Evolutionary conservation across 2,113 vertebrate species (phyloP), one percentile per base, ranked within the genome.

Genomic region (Mesocricetus auratus): DNA sequence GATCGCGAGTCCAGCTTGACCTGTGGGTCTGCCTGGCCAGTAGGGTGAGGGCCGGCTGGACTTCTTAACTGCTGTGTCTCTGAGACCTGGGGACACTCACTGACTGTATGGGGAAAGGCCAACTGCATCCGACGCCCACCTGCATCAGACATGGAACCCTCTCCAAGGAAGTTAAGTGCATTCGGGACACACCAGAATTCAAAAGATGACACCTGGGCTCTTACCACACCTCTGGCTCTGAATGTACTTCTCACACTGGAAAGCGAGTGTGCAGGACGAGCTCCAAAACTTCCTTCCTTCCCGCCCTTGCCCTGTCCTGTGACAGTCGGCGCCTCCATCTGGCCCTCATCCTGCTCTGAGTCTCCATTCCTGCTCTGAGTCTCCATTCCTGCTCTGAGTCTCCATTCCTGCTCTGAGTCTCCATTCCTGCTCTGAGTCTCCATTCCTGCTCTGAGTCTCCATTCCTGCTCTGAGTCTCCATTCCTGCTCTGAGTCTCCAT

Each of bases 51-150:
- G 1, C 0, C 24, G 13, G 45, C 11, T 10, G 10, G 7, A 22
- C 33, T 50, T 12, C 7, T 17, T 21, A 74, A 33, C 22, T 50
- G 22, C 60, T 99, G 99, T 22, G 99, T 99, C 0, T 99, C 99
- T 0, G 98, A 98, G 13, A 99, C 99, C 97, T 99, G 99, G 99
- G 99, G 99, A 36, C 99, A 99, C 98, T 1, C 0, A 8, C 0
- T 50, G 83, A 47, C 62, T 68, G 64, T 42, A 50, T 36, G 9
- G 29, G 5, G 81, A 36, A 66, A 86, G 26, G 39, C 29, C 7
- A 36, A 17, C 36, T 11, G 64, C 6, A 16, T 22, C 42, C n/a
- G 0, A 8, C 12, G 0, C 4, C 6, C n/a, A 1, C 47, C 31
- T 2, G 8, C 31, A 79, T 36, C 77, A 17, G 17, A 17, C 21